Conservation (phyloP, 2,113 vertebrate genomes). For the Procavia capensis region DNA sequence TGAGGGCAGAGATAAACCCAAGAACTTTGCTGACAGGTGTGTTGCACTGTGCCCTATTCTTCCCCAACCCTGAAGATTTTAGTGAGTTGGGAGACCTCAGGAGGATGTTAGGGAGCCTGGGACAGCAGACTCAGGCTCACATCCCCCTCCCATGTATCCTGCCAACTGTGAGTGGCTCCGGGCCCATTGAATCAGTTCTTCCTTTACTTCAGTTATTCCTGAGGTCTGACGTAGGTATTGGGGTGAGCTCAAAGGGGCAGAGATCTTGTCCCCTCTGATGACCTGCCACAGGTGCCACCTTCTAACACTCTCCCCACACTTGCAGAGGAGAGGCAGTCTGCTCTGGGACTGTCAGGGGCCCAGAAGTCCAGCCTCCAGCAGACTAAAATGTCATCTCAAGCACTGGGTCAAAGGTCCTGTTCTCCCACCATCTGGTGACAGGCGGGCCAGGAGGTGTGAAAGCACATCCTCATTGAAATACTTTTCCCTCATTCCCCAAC, state of each 20-base stretch:
- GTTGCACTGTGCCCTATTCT: not conserved
- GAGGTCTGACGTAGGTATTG: not conserved
- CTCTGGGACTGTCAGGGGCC: not conserved
- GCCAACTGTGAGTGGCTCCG: not conserved
- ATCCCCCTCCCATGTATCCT: fast-evolving
- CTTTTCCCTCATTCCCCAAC: not conserved
- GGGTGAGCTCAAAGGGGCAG: not conserved
- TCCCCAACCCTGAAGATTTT: not conserved
- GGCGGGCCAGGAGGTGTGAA: not conserved
- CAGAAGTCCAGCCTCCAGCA: not conserved
- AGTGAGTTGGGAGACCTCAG: not conserved
- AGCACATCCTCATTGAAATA: not conserved
- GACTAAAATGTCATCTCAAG: not conserved
- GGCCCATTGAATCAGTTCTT: not conserved
- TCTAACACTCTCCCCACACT: not conserved
- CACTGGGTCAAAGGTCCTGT: not conserved
- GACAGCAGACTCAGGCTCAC: not conserved
- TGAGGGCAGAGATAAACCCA: not conserved
- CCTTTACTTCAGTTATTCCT: not conserved
- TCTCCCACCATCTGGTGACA: not conserved
- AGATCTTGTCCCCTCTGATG: not conserved
- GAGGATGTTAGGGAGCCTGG: not conserved
- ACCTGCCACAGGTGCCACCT: not conserved
- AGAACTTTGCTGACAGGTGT: not conserved
- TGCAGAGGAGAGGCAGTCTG: not conserved